Conservation (phyloP, 2,113 vertebrate species). For the Nerophis ophidion region DNA sequence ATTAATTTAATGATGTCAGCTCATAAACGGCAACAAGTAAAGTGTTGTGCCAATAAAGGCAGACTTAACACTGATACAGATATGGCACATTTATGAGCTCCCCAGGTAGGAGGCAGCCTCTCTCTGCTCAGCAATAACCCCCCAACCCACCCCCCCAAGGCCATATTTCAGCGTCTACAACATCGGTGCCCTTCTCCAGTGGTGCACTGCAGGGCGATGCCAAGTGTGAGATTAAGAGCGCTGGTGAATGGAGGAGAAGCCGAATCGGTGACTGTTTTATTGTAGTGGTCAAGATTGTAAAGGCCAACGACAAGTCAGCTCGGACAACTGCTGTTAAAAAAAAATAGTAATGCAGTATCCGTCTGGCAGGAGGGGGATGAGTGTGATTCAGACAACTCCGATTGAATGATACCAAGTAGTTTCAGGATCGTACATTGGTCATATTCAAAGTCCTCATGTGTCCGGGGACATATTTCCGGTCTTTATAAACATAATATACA, state of each 20-base stretch:
- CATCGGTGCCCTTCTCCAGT: constrained; percentile 49
- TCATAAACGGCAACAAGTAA: constrained; percentile 42
- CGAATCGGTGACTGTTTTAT: constrained; percentile 48
- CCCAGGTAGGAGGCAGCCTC: constrained; percentile 32
- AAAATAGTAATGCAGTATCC: constrained; percentile 6
- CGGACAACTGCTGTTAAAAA: constrained; percentile 52
- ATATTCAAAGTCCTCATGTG: too few species aligned
- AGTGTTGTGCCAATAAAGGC: constrained; percentile 57
- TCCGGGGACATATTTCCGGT: too few species aligned
- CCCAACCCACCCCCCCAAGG: constrained; percentile 48
- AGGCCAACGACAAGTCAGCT: constrained; percentile 62
- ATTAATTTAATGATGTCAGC: constrained; percentile 36
- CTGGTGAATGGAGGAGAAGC: constrained; percentile 54
- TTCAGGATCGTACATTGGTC: too few species aligned
- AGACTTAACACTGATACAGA: constrained; percentile 51
- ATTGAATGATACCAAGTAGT: too few species aligned
- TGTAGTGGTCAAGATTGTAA: constrained; percentile 61
- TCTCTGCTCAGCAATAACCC: constrained; percentile 53
- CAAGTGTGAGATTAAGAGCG: constrained; percentile 59
- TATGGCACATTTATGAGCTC: constrained; percentile 48
- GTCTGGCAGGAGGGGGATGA: too few species aligned
- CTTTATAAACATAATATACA: too few species aligned
- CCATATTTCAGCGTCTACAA: constrained; percentile 63
- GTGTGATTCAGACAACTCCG: too few species aligned
- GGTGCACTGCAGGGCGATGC: constrained; percentile 29